A percentile compares a stretch with the other conserved stretches of the same genome.
Conservation (phyloP, 1,140 invertebrate species). For the Drosophila tristis region DNA sequence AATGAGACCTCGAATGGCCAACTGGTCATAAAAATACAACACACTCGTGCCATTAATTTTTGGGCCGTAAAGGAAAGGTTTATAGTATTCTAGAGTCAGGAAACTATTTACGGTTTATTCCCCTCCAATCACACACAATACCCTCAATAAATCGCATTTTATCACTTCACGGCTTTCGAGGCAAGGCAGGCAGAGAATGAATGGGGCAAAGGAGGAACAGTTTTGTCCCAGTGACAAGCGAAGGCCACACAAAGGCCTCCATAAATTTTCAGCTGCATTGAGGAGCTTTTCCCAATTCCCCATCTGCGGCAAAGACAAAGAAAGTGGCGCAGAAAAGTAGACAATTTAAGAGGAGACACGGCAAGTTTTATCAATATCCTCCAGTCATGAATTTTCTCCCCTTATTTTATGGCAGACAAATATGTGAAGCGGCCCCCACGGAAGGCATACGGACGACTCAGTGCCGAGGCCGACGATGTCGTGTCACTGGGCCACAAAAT, state of each 20-base stretch:
- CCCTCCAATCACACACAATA: conserved; percentile 49
- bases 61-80: conserved; percentile 60
- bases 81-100: conserved; percentile 49
- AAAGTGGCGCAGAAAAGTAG: conserved; percentile 11
- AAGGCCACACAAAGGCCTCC: conserved; percentile 52
- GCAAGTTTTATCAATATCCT: conserved; percentile 41
- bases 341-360: conserved; percentile 25
- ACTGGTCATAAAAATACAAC: conserved; percentile 49
- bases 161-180: conserved; percentile 63
- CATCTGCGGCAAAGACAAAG: conserved; percentile 32
- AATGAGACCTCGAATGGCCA: conserved; percentile 52
- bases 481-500: conserved; percentile 77
- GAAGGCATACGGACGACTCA: conserved; percentile 82
- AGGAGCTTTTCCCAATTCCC: conserved; percentile 57
- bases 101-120: conserved; percentile 59
- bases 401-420: conserved; percentile 69
- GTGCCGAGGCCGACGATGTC: conserved; percentile 78
- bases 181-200: conserved; percentile 31
- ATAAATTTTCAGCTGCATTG: conserved; percentile 66
- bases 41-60: conserved; percentile 47
- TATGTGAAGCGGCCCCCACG: conserved; percentile 81
- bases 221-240: conserved; percentile 51
- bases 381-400: conserved; percentile 54
- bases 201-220: conserved; percentile 29
- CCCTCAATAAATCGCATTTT: conserved; percentile 74